Percentiles rank a stretch among this genome's conserved stretches.
These are phyloP conservation scores for Cyanoliseus patagonus DNA, from an alignment of 2,113 vertebrate species.

Conservation along the genomic window DNA sequence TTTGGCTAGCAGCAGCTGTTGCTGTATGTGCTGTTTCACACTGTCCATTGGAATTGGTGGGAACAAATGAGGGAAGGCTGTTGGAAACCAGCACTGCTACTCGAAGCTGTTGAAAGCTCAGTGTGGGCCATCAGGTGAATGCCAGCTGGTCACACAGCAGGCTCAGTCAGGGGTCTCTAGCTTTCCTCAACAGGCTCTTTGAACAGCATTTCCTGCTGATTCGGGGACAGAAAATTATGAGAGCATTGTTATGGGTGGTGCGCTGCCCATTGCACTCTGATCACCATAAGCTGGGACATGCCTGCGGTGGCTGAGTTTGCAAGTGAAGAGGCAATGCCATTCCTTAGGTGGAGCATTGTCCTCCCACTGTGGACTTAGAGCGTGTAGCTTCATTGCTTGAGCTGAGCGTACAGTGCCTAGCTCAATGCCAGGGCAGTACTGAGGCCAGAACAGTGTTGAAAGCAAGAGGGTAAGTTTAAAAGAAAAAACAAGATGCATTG, in stretches of 20 bases:
- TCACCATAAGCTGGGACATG: background rate
- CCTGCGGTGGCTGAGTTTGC: background rate
- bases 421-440: background rate
- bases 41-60: background rate
- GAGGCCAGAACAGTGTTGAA: background rate
- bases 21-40: accelerated
- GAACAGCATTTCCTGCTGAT: background rate
- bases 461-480: background rate
- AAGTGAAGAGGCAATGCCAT: background rate
- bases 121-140: accelerated
- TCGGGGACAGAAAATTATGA: background rate
- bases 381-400: background rate
- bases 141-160: background rate
- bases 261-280: accelerated
- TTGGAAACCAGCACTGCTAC: background rate
- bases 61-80: background rate
- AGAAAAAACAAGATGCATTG: accelerated
- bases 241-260: background rate
- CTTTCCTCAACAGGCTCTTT: background rate
- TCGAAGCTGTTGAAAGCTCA: accelerated
- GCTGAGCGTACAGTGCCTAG: background rate
- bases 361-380: accelerated
- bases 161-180: background rate
- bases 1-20: background rate
- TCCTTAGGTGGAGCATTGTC: background rate